A percentile compares a stretch with the other conserved stretches of the same genome.
Conservation (phyloP, 2,113 vertebrate genomes). For the Galemys pyrenaicus region DNA sequence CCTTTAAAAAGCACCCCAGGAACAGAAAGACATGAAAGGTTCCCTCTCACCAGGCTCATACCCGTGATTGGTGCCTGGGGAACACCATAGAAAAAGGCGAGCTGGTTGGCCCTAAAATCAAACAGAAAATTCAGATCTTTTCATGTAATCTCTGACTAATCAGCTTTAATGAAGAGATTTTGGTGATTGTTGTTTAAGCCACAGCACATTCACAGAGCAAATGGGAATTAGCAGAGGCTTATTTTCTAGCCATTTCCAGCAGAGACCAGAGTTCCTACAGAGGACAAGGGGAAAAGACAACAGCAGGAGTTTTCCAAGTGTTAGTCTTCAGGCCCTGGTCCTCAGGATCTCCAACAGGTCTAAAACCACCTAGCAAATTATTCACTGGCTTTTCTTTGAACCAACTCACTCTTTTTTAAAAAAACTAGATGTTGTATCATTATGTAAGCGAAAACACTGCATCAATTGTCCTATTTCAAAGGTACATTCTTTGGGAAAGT, state of each 20-base stretch:
- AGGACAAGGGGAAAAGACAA: neutral
- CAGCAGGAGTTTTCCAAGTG: neutral
- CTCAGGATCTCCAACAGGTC: neutral
- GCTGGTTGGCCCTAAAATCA: slow-evolving; percentile 43
- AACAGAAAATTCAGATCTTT: slow-evolving; percentile 59
- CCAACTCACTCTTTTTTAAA: neutral
- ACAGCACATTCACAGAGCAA: neutral
- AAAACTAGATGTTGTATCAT: neutral
- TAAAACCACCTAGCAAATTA: neutral
- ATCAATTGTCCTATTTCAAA: neutral
- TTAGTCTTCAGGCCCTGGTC: neutral
- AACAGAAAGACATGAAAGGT: neutral
- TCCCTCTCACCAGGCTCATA: neutral
- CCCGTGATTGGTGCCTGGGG: neutral
- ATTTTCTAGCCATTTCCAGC: slow-evolving; percentile 32
- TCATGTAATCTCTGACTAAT: slow-evolving; percentile 27
- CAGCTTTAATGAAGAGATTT: slow-evolving; percentile 44
- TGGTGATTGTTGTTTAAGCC: slow-evolving; percentile 47
- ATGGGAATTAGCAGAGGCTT: neutral
- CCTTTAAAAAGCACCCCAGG: neutral
- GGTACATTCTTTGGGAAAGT: neutral
- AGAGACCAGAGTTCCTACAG: neutral
- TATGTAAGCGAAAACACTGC: neutral
- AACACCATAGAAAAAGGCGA: rapidly evolving
- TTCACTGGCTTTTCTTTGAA: neutral